phyloP scores from a whole-genome alignment of 1,140 invertebrate species.

The Dendroctonus valens region DNA sequence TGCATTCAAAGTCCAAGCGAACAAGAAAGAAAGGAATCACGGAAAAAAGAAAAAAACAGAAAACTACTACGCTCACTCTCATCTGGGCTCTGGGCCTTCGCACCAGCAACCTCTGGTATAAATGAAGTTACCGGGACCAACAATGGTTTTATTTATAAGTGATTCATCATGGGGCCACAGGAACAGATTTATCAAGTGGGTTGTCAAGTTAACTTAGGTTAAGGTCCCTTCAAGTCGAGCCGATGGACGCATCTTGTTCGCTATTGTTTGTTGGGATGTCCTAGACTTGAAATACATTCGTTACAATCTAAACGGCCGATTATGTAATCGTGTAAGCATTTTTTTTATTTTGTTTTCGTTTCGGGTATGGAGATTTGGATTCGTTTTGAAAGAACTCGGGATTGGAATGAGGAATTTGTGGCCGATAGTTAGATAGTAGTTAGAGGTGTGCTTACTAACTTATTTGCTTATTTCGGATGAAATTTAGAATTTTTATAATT shows the following conservation, averaged over 20 bases:
- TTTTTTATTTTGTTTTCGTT: no score
- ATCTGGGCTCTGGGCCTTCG: conserved; percentile 1
- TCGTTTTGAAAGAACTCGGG: no score
- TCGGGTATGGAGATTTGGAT: no score
- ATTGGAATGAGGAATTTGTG: no score
- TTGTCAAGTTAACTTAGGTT: conserved; percentile 36
- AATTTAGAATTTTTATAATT: no score
- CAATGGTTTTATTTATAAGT: conserved; percentile 38
- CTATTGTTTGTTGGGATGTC: conserved; percentile 29
- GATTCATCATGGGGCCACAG: conserved; percentile 32
- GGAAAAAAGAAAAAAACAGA: background rate
- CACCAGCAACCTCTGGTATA: conserved; percentile 18
- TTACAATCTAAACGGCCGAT: conserved; percentile 23
- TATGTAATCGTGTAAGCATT: conserved; percentile 9
- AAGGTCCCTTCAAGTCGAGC: conserved; percentile 29
- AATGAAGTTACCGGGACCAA: conserved; percentile 33
- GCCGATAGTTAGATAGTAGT: no score
- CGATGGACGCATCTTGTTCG: conserved; percentile 26
- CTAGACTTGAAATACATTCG: conserved; percentile 18
- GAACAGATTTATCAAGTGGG: conserved; percentile 36
- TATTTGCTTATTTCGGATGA: no score
- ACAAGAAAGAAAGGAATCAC: no score
- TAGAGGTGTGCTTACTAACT: no score
- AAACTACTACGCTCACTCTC: conserved; percentile 1
- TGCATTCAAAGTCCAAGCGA: no score